Evolutionary conservation across 2,888 invertebrate genomes (phyloP).

Genomic region (Macrosiphum euphorbiae): DNA sequence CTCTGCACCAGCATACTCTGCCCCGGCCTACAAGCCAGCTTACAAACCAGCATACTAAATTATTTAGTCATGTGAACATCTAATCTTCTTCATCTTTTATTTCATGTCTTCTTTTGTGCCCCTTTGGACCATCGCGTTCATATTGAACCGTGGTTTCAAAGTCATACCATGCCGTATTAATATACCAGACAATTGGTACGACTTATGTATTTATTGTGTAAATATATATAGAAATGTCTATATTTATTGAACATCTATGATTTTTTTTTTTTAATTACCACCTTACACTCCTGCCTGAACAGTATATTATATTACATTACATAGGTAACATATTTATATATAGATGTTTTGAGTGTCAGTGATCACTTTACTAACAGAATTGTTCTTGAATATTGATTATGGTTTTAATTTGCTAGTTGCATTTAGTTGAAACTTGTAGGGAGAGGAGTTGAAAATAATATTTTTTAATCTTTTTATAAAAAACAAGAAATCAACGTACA

Average conservation of each 20-base stretch:
- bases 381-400: no score
- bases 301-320: no score
- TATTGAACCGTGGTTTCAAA: no score
- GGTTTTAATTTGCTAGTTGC: no score
- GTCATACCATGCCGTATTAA: not conserved
- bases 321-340: no score
- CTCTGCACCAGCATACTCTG: not conserved
- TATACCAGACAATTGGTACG: not conserved
- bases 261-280: not conserved
- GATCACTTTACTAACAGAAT: not conserved
- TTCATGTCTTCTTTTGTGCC: not conserved
- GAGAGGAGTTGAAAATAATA: no score
- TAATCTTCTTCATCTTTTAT: not conserved
- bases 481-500: no score
- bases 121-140: not conserved
- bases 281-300: accelerated
- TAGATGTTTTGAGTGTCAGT: not conserved
- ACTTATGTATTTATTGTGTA: not conserved
- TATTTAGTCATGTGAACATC: not conserved
- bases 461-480: no score
- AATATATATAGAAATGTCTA: not conserved
- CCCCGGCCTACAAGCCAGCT: not conserved
- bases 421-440: no score
- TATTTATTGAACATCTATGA: not conserved
- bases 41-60: not conserved